Evolutionary conservation across 2,797 vertebrate genomes (phyloP).

Genomic region (Eospalax fontanierii): DNA sequence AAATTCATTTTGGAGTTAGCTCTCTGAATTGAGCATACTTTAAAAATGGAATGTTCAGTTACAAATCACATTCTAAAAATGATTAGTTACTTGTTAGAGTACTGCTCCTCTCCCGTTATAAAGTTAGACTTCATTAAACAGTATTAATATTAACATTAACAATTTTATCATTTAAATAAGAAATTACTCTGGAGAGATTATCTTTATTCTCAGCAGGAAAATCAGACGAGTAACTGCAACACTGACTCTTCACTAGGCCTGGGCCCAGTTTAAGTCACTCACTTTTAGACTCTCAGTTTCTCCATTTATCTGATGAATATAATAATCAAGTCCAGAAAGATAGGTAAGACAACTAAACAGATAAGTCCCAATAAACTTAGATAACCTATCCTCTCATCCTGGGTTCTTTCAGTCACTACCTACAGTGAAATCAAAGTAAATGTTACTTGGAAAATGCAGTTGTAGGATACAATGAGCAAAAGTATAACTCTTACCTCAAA

Average conservation of each 20-base stretch:
- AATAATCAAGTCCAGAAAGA: background rate
- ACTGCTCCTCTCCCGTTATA: background rate
- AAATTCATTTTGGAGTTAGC: background rate
- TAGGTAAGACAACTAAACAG: background rate
- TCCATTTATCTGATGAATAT: background rate
- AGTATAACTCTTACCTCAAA: no score
- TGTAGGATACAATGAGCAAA: background rate
- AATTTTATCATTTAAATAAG: background rate
- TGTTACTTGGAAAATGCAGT: background rate
- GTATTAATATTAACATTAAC: background rate
- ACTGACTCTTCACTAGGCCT: background rate
- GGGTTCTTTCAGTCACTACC: background rate
- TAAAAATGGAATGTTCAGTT: background rate
- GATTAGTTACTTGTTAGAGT: background rate
- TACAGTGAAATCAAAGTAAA: background rate
- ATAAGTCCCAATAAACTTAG: background rate
- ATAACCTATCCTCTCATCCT: background rate
- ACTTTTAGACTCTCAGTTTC: background rate
- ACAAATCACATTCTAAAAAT: slow-evolving; percentile 13
- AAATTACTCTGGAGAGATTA: background rate
- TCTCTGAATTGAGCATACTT: background rate
- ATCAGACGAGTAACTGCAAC: background rate
- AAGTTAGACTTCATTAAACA: background rate
- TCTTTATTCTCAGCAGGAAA: background rate
- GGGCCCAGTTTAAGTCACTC: background rate